phyloP scores from a whole-genome alignment of 2,888 invertebrate genomes.

The Koerneria pararmatus region DNA sequence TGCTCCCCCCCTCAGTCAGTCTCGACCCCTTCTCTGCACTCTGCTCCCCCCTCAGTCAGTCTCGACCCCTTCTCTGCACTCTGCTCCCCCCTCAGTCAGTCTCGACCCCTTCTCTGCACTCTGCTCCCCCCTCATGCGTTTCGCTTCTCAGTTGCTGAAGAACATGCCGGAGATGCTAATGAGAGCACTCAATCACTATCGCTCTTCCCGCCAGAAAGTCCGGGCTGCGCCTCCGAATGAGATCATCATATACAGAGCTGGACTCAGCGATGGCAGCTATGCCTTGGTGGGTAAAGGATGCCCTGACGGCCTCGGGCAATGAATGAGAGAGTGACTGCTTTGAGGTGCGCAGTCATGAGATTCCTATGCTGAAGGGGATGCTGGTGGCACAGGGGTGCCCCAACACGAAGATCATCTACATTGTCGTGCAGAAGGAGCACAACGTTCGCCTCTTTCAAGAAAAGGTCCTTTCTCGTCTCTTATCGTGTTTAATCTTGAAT shows the following conservation, averaged over 20 bases:
- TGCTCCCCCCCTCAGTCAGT: too few species aligned
- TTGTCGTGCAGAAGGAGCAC: slow-evolving; percentile 47
- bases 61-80: too few species aligned
- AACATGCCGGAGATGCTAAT: too few species aligned
- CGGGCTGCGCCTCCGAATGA: slow-evolving; percentile 30
- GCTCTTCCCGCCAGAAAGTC: too few species aligned
- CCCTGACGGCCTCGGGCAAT: not conserved
- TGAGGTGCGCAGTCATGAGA: slow-evolving; percentile 38
- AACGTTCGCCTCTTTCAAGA: slow-evolving; percentile 34
- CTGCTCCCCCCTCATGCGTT: too few species aligned
- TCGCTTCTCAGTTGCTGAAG: too few species aligned
- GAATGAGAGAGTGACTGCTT: not conserved
- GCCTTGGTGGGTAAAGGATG: slow-evolving; percentile 24
- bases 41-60: too few species aligned
- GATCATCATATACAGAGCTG: slow-evolving; percentile 43
- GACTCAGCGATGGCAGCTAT: slow-evolving; percentile 39
- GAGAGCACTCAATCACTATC: too few species aligned
- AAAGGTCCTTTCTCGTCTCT: slow-evolving; percentile 5
- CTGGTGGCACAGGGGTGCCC: slow-evolving; percentile 20
- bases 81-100: too few species aligned
- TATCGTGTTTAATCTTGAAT: not conserved
- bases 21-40: too few species aligned
- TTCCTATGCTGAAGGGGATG: slow-evolving; percentile 38
- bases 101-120: too few species aligned
- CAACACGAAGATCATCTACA: slow-evolving; percentile 34